Evolutionary conservation across 1,140 invertebrate species (phyloP).

Genomic region (Leptinotarsa lineolata): DNA sequence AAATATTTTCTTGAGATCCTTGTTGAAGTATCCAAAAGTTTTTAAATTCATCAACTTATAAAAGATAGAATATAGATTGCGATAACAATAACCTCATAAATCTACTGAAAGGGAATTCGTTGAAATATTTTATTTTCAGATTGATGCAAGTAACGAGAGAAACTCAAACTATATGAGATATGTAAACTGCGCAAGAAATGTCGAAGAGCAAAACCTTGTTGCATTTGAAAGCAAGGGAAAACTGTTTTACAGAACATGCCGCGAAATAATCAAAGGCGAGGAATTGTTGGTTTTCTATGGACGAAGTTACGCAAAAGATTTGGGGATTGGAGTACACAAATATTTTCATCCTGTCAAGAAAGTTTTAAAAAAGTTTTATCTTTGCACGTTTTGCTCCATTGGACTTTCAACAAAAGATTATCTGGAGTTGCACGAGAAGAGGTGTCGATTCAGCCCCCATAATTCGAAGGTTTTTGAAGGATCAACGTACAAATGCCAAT

Average conservation of each 20-base stretch:
- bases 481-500: not conserved
- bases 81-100: too few relatives aligned
- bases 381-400: slow-evolving; percentile 27
- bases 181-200: slow-evolving; percentile 63
- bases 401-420: slow-evolving; percentile 17
- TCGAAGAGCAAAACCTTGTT: slow-evolving; percentile 61
- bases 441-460: slow-evolving; percentile 20
- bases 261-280: slow-evolving; percentile 57
- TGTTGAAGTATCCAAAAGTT: too few relatives aligned
- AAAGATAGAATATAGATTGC: too few relatives aligned
- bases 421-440: slow-evolving; percentile 21
- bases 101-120: too few relatives aligned
- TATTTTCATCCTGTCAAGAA: slow-evolving; percentile 28
- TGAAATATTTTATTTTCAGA: slow-evolving; percentile 19
- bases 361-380: slow-evolving; percentile 9
- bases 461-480: slow-evolving; percentile 12
- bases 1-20: too few relatives aligned
- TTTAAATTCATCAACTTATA: too few relatives aligned
- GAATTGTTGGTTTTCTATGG: slow-evolving; percentile 66
- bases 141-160: slow-evolving; percentile 52
- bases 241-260: slow-evolving; percentile 63
- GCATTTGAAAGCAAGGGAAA: slow-evolving; percentile 63
- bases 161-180: slow-evolving; percentile 65
- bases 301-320: slow-evolving; percentile 54
- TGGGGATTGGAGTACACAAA: slow-evolving; percentile 44